Base-by-base conservation (phyloP, 2,888 invertebrate species). In the Agrotis segetum region DNA sequence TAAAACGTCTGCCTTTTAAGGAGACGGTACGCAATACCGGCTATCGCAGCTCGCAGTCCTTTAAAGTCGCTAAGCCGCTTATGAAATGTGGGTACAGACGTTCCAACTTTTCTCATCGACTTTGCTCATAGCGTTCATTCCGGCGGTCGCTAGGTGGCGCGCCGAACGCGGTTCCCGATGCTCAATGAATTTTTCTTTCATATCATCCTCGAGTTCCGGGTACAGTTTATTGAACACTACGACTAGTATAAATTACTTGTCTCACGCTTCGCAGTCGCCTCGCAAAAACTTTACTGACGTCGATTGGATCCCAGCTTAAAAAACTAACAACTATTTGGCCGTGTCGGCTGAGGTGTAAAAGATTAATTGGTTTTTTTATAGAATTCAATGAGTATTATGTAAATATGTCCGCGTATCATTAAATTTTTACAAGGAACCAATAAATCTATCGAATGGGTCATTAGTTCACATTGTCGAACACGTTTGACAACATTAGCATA, bases 51-150 rank as follows among this genome's bases (percentile, higher is more conserved):
- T 85, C 79, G 84, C 92, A 90, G 91, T 90, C 94, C 93, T 94
- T 94, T 93, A 93, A 92, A 90, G 93, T 90, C 88, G 88, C 89
- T 91, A 92, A 92, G 92, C 90, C 84, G 92, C 91, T 94, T 94
- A 93, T 92, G 93, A 92, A 93, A 94, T 92, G 92, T 92, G 91
- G 90, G 91, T 88, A 87, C 87, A 85, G 84, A 82, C 81, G 88
- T 85, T 87, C 83, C 84, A 85, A 89, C 90, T 91, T 92, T 95
- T 95, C 94, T 93, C 94, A 94, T 93, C 90, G 90, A 83, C 86
- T 60, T 70, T 64, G 56, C 73, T 77, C 84, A 84, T 79, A 77
- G 76, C 67, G 65, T 63, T 83, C 81, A 79, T 84, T 65, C 74
- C 80, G 44, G 55, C n/a, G 58, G 58, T 52, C 60, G 63, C 60